Evolutionary conservation across 1,140 invertebrate species (phyloP), one percentile per base, ranked within the genome.

Genomic region (Rhopalosiphum padi): DNA sequence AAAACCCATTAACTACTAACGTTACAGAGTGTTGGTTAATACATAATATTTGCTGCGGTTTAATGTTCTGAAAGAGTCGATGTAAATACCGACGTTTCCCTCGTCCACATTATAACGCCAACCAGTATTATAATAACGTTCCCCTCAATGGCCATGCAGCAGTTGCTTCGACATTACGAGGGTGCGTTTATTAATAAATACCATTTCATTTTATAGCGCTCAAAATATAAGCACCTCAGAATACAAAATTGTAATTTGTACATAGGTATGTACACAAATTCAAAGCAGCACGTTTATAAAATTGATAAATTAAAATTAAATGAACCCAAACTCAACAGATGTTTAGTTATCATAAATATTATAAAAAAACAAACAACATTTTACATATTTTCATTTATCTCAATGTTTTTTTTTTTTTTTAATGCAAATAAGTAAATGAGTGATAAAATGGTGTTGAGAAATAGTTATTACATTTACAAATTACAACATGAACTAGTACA

Each of bases 141-240:
- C 91, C 91, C 51, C 82, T 55, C 91, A 25, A 55, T 30, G 18
- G 15, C 23, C 37, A 43, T 41, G 90, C 68, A 77, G 90, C 43
- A 82, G 90, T 77, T 93, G 46, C 82, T 55, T 21, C 82, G n/a
- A 7, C n/a, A 53, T 90, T 60, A 37, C 43, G 91, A 93, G 82
- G 91, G 91, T 86, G 77, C 77, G 82, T 93, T 86, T 93, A 86
- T 86, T 86, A 86, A 93, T 93, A 93, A 93, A 93, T 93, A 93
- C 91, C 91, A 43, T 93, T 93, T 93, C 91, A 25, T 68, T 93
- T 93, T 53, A 93, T 85, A 83, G 25, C 25, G 46, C 48, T 83
- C 60, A 51, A 91, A 91, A 82, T 37, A 46, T 91, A 90, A 90
- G 89, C 55, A 90, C 89, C 89, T 68, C 37, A 35, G 25, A 68